Percentiles rank a stretch among this genome's conserved stretches.
These are phyloP conservation scores for Spinus pinus DNA, from an alignment of 2,797 vertebrate genomes.

Conservation along the genomic window DNA sequence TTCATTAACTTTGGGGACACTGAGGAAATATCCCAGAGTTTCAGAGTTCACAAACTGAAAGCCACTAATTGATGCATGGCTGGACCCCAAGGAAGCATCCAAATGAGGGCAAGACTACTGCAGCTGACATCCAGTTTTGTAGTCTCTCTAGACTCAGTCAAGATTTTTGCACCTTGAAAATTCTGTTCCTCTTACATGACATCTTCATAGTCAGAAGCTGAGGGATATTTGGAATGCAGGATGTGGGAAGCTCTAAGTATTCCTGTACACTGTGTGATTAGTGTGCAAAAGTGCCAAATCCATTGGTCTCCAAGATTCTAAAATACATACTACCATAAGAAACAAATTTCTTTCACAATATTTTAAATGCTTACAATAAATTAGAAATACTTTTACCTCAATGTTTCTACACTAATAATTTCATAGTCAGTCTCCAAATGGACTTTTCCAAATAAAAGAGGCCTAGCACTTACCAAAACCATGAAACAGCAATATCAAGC, in stretches of 20 bases:
- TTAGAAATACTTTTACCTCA: not conserved
- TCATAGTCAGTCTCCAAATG: not conserved
- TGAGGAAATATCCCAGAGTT: not conserved
- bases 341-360: not conserved
- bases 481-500: not conserved
- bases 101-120: accelerated
- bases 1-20: not conserved
- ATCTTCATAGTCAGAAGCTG: not conserved
- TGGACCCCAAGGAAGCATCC: not conserved
- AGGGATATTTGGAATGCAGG: not conserved
- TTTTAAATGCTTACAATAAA: not conserved
- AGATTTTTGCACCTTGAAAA: not conserved
- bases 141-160: not conserved
- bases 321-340: not conserved
- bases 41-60: not conserved
- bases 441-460: not conserved
- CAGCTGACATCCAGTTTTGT: not conserved
- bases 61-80: not conserved
- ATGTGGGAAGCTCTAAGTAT: not conserved
- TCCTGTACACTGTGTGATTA: not conserved
- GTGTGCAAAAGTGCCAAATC: not conserved
- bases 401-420: not conserved
- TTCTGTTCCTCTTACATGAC: not conserved
- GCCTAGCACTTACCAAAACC: not conserved
- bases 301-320: not conserved